These are phyloP conservation scores for Plestiodon gilberti DNA, from an alignment of 2,113 vertebrate species.

Conservation along the genomic window DNA sequence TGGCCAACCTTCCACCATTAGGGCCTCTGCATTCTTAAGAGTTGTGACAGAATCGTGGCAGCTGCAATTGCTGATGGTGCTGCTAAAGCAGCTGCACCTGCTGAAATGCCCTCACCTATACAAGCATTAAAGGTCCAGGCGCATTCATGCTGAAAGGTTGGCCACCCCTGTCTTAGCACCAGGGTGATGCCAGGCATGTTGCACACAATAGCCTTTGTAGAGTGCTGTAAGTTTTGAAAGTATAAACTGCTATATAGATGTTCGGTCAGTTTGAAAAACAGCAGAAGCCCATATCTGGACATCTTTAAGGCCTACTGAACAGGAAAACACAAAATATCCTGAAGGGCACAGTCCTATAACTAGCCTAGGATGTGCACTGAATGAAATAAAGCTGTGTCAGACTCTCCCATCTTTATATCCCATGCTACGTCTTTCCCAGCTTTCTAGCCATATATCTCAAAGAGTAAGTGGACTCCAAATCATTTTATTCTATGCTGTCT, in stretches of 20 bases:
- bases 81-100: too few species aligned
- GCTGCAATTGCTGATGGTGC: too few species aligned
- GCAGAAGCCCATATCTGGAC: neutral
- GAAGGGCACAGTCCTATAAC: neutral
- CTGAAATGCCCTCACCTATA: too few species aligned
- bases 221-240: neutral
- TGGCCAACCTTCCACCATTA: too few species aligned
- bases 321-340: neutral
- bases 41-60: too few species aligned
- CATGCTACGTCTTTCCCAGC: neutral
- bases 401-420: neutral
- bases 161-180: neutral
- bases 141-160: too few species aligned
- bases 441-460: neutral
- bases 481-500: neutral
- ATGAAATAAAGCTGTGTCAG: neutral
- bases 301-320: neutral
- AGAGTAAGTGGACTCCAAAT: neutral
- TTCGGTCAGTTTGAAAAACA: neutral
- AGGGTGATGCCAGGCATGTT: neutral
- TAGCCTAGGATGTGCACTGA: neutral
- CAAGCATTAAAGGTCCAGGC: too few species aligned
- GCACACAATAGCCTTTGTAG: neutral
- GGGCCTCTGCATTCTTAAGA: too few species aligned
- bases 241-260: neutral